These are phyloP conservation scores for Oscheius sp. DNA, from an alignment of 2,888 invertebrate genomes.

Conservation along the genomic window DNA sequence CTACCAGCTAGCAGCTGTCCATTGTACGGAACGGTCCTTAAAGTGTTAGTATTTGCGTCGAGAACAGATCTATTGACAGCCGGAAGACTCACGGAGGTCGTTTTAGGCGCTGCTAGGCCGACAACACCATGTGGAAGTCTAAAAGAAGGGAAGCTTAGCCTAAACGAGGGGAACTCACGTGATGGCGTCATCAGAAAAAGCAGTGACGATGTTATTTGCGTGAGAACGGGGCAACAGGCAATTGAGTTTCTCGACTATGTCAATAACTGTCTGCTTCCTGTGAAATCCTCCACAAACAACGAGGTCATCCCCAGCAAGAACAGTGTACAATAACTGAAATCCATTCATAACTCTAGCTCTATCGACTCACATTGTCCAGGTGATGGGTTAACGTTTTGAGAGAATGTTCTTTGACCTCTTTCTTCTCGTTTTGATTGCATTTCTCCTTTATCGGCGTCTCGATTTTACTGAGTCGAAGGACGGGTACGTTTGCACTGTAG, in stretches of 20 bases:
- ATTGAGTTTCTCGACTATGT: slow-evolving; percentile 58
- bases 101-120: slow-evolving; percentile 16
- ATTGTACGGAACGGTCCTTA: slow-evolving; percentile 23
- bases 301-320: slow-evolving; percentile 63
- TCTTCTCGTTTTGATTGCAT: not conserved
- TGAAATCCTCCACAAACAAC: slow-evolving; percentile 62
- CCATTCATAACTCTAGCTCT: not conserved
- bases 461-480: slow-evolving; percentile 29
- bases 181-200: slow-evolving; percentile 23
- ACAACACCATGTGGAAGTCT: slow-evolving; percentile 33
- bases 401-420: slow-evolving; percentile 43
- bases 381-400: slow-evolving; percentile 46
- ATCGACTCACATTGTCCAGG: slow-evolving; percentile 48
- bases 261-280: slow-evolving; percentile 58
- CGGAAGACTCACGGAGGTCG: slow-evolving; percentile 20
- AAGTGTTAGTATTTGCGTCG: slow-evolving; percentile 20
- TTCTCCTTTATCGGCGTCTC: slow-evolving; percentile 33
- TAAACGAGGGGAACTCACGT: slow-evolving; percentile 19
- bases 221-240: slow-evolving; percentile 37
- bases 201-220: slow-evolving; percentile 14
- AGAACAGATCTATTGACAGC: slow-evolving; percentile 18
- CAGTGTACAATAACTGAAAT: slow-evolving; percentile 59
- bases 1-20: slow-evolving; percentile 31
- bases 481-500: slow-evolving; percentile 21
- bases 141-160: slow-evolving; percentile 9